Conservation (phyloP, 2,888 invertebrate genomes). For the Pyrgus malvae region DNA sequence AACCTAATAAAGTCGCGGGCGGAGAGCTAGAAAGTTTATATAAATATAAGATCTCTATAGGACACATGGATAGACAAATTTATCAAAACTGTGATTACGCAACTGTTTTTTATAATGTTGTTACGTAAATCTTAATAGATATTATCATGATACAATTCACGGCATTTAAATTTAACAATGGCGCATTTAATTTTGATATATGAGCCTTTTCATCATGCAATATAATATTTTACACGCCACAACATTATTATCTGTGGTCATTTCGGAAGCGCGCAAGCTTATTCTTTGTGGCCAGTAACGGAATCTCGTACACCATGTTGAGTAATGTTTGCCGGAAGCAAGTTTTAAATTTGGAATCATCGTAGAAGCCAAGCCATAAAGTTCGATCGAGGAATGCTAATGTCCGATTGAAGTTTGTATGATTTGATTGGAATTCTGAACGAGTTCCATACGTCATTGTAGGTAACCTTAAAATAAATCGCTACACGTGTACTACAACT, state of each 20-base stretch:
- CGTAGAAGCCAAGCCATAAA: slow-evolving; percentile 11
- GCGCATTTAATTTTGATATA: too few relatives aligned
- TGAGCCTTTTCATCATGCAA: background rate
- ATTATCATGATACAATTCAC: too few relatives aligned
- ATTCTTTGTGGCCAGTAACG: slow-evolving; percentile 19
- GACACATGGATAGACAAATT: too few relatives aligned
- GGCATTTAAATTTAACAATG: too few relatives aligned
- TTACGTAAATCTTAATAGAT: too few relatives aligned
- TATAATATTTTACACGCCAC: background rate
- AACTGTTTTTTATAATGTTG: too few relatives aligned
- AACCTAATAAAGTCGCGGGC: too few relatives aligned
- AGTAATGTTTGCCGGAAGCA: slow-evolving; percentile 26
- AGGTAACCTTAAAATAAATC: too few relatives aligned
- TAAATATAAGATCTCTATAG: too few relatives aligned
- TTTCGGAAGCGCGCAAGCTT: slow-evolving; percentile 3
- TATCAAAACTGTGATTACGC: too few relatives aligned
- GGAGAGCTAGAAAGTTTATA: too few relatives aligned
- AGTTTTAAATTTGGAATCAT: slow-evolving; percentile 26
- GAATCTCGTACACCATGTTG: slow-evolving; percentile 17
- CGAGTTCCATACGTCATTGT: background rate
- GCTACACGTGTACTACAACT: too few relatives aligned
- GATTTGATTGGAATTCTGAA: slow-evolving; percentile 4
- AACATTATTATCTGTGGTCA: slow-evolving; percentile 9
- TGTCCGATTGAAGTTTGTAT: background rate
- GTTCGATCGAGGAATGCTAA: slow-evolving; percentile 22